These are phyloP conservation scores for Clangula hyemalis DNA, from an alignment of 2,797 vertebrate species.

Conservation along the genomic window DNA sequence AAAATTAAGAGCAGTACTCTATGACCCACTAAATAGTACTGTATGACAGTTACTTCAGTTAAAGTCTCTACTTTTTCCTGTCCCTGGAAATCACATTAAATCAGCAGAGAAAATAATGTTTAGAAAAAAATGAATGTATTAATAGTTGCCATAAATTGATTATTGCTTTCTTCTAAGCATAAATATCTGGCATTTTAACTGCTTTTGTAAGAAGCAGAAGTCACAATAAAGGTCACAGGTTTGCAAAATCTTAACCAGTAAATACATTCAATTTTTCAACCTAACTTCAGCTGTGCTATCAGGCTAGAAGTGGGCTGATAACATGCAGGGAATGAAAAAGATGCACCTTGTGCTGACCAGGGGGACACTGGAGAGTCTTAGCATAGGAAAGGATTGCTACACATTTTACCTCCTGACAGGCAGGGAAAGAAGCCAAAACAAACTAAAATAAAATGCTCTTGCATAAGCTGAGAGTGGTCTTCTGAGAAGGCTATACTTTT, in stretches of 20 bases:
- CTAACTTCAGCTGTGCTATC: background rate
- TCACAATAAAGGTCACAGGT: background rate
- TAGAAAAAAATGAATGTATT: background rate
- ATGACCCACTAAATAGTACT: background rate
- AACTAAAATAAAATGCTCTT: background rate
- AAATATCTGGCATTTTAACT: background rate
- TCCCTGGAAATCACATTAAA: background rate
- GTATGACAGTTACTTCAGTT: background rate
- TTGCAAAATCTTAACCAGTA: background rate
- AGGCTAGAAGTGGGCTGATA: background rate
- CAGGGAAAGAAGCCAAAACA: background rate
- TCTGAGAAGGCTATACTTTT: background rate
- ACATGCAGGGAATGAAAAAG: background rate
- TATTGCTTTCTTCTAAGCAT: background rate
- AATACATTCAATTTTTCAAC: background rate
- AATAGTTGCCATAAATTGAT: background rate
- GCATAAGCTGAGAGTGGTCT: background rate
- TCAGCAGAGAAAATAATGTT: background rate
- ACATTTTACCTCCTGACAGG: background rate
- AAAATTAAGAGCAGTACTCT: background rate
- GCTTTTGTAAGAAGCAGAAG: background rate
- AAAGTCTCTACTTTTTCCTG: background rate
- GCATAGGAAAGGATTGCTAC: background rate
- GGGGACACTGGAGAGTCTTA: background rate
- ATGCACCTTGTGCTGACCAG: background rate